Conservation (phyloP, 64 coral and sea anemone genomes). For the Stichodactyla helianthus region DNA sequence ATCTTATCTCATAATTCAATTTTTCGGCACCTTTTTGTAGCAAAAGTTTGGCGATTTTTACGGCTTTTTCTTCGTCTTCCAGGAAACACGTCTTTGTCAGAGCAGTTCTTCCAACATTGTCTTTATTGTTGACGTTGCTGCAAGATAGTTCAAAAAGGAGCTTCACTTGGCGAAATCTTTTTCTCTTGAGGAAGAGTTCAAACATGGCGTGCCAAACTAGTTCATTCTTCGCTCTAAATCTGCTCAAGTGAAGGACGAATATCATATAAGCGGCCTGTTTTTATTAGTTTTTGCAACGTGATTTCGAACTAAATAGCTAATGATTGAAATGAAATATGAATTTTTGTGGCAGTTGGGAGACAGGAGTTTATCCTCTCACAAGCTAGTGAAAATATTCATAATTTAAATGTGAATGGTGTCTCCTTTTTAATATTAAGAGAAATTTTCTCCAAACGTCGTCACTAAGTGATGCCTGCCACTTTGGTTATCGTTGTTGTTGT, state of each 20-base stretch:
- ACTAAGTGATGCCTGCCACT: not conserved
- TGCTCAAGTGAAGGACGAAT: too few species aligned
- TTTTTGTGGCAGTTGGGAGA: not conserved
- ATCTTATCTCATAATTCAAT: conserved; percentile 44
- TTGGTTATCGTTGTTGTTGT: not conserved
- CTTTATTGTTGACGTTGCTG: conserved; percentile 44
- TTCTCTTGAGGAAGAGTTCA: not conserved
- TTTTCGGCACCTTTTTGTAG: conserved; percentile 55
- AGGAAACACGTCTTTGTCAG: conserved; percentile 66
- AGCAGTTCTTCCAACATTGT: conserved; percentile 46
- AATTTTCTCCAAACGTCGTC: not conserved
- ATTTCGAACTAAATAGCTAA: not conserved
- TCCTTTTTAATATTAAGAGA: too few species aligned
- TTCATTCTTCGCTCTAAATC: not conserved
- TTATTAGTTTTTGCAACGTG: too few species aligned
- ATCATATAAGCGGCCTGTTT: too few species aligned
- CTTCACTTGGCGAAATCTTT: conserved; percentile 65
- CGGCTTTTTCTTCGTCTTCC: conserved; percentile 43
- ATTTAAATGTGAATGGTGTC: not conserved
- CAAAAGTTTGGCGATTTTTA: conserved; percentile 44
- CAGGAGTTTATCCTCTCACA: too few species aligned
- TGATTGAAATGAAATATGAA: not conserved
- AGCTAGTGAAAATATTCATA: not conserved
- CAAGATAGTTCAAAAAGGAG: conserved; percentile 25
- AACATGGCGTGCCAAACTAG: not conserved